A percentile compares a stretch with the other conserved stretches of the same genome.
These are phyloP conservation scores for Lemur catta DNA, from an alignment of 2,797 vertebrate species.

Conservation along the genomic window DNA sequence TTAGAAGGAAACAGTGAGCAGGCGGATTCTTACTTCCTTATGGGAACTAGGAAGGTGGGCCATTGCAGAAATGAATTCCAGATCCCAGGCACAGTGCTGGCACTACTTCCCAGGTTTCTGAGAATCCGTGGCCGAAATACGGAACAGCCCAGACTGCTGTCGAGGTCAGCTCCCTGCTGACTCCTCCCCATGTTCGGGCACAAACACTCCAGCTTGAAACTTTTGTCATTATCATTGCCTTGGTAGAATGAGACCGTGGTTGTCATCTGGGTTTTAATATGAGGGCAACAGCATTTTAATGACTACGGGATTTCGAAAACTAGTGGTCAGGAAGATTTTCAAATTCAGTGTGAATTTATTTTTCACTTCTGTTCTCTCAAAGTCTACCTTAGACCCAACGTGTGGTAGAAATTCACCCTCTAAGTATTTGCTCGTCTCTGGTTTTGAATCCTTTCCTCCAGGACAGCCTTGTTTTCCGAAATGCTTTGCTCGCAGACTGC, in stretches of 20 bases:
- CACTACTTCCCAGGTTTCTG: neutral
- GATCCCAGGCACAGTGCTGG: neutral
- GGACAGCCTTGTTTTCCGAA: constrained; percentile 67
- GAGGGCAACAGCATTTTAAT: neutral
- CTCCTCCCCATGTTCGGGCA: neutral
- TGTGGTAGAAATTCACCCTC: constrained; percentile 45
- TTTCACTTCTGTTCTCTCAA: neutral
- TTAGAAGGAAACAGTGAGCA: neutral
- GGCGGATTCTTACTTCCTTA: neutral
- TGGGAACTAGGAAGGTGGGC: neutral
- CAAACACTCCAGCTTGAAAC: neutral
- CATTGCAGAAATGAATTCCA: neutral
- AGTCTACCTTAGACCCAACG: neutral
- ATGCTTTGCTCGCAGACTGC: constrained; percentile 70
- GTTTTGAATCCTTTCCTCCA: neutral
- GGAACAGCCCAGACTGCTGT: neutral
- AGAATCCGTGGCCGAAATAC: neutral
- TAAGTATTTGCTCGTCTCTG: constrained; percentile 35
- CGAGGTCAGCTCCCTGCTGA: neutral
- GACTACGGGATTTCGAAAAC: neutral
- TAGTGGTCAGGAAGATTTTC: neutral
- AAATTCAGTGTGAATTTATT: neutral
- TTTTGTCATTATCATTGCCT: neutral
- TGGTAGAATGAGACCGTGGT: neutral
- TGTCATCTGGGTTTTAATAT: neutral